Evolutionary conservation across 2,888 invertebrate species (phyloP).

Genomic region (Tenthredo livida): DNA sequence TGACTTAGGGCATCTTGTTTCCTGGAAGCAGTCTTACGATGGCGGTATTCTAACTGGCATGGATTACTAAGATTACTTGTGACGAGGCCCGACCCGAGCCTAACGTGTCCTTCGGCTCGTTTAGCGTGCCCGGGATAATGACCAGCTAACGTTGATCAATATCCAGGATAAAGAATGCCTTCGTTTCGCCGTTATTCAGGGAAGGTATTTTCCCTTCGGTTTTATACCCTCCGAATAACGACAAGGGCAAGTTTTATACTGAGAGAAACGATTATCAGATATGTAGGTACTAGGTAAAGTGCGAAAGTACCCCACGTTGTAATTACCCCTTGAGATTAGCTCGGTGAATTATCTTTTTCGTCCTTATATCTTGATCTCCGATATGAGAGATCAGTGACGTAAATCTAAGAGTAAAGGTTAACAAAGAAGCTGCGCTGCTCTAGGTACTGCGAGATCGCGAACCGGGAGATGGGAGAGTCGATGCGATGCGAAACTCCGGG

Average conservation of each 20-base stretch:
- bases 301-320: neutral
- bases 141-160: constrained; percentile 52
- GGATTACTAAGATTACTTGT: constrained; percentile 40
- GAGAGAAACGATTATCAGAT: constrained; percentile 1
- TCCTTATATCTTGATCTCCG: constrained; percentile 1
- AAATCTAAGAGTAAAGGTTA: neutral
- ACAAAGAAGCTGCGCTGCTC: constrained; percentile 13
- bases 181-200: constrained; percentile 30
- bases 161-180: constrained; percentile 46
- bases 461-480: neutral
- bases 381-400: constrained; percentile 21
- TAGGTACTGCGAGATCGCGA: neutral
- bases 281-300: neutral
- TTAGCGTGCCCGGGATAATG: constrained; percentile 44
- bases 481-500: neutral
- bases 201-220: neutral
- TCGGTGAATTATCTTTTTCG: neutral
- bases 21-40: neutral
- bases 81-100: constrained; percentile 28
- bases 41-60: neutral
- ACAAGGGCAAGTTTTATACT: constrained; percentile 1
- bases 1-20: neutral
- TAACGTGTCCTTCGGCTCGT: constrained; percentile 38
- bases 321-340: constrained; percentile 24
- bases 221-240: constrained; percentile 5